Conservation (phyloP, 2,888 invertebrate species). For the Rapana venosa region DNA sequence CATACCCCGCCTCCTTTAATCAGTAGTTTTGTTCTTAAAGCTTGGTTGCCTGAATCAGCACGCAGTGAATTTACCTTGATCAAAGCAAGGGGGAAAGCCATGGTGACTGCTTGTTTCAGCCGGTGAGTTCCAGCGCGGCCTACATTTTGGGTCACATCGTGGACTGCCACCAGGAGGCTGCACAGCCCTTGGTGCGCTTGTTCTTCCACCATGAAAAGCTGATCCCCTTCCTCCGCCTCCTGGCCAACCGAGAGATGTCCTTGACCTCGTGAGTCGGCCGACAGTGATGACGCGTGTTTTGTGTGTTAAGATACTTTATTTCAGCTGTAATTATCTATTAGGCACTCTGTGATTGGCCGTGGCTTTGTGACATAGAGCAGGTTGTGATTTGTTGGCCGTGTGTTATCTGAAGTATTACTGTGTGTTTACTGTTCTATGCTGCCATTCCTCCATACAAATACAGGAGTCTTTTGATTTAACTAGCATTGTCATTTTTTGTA, state of each 20-base stretch:
- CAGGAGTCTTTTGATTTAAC: no score
- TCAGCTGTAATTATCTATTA: no score
- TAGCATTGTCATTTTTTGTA: no score
- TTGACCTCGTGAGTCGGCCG: conserved; percentile 85
- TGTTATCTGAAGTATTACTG: background rate
- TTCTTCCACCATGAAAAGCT: conserved; percentile 92
- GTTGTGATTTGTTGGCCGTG: background rate
- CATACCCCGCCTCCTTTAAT: no score
- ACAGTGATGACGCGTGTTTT: background rate
- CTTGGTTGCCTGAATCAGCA: no score
- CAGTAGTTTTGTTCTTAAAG: no score
- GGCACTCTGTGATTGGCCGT: background rate
- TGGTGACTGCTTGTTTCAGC: no score
- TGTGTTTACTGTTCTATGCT: no score
- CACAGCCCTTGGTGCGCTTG: conserved; percentile 91
- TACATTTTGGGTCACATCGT: conserved; percentile 90
- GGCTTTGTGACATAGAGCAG: background rate
- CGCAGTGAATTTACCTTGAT: no score
- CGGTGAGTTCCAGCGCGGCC: conserved; percentile 77
- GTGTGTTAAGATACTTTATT: background rate
- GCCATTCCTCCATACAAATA: no score
- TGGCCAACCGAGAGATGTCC: conserved; percentile 93
- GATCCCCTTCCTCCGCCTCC: conserved; percentile 88
- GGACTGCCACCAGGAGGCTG: conserved; percentile 91
- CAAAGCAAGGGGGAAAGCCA: no score